A percentile compares a stretch with the other conserved stretches of the same genome.
Evolutionary conservation across 1,140 invertebrate species (phyloP).

Genomic region (Drosophila micromelanica): DNA sequence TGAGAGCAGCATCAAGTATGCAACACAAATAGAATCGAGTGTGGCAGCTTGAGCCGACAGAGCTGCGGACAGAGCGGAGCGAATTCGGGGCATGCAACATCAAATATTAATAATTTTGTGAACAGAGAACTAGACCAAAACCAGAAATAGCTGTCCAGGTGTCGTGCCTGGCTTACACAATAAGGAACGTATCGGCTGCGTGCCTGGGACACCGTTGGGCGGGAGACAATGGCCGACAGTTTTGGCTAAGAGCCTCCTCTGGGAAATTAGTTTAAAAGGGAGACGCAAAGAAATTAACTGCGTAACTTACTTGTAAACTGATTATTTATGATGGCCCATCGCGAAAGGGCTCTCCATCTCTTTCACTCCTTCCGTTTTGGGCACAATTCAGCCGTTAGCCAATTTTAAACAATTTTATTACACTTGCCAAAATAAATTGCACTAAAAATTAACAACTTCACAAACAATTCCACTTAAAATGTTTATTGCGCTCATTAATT

Average conservation of each 20-base stretch:
- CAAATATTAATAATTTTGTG: conserved; percentile 77
- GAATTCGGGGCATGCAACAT: conserved; percentile 31
- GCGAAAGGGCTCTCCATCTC: conserved; percentile 8
- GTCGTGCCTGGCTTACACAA: conserved; percentile 75
- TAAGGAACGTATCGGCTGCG: conserved; percentile 69
- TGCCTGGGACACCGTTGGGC: conserved; percentile 45
- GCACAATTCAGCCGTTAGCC: conserved; percentile 24
- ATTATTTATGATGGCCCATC: conserved; percentile 74
- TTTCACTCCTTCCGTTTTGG: background rate
- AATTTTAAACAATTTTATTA: conserved; percentile 74
- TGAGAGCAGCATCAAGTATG: conserved; percentile 71
- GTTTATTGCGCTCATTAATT: conserved; percentile 83
- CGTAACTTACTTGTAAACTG: conserved; percentile 80
- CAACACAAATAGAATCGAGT: conserved; percentile 49
- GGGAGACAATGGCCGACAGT: conserved; percentile 29
- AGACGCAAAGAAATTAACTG: conserved; percentile 70
- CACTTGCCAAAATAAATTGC: conserved; percentile 79
- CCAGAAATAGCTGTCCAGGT: conserved; percentile 61
- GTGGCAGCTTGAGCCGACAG: background rate
- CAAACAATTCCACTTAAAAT: conserved; percentile 83
- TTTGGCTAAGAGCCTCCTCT: conserved; percentile 47
- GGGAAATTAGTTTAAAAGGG: conserved; percentile 82
- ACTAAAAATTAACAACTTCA: conserved; percentile 83
- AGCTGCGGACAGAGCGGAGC: no score
- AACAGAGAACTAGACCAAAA: conserved; percentile 56